phyloP scores from a whole-genome alignment of 2,113 vertebrate species.

The Antigone vipio region DNA sequence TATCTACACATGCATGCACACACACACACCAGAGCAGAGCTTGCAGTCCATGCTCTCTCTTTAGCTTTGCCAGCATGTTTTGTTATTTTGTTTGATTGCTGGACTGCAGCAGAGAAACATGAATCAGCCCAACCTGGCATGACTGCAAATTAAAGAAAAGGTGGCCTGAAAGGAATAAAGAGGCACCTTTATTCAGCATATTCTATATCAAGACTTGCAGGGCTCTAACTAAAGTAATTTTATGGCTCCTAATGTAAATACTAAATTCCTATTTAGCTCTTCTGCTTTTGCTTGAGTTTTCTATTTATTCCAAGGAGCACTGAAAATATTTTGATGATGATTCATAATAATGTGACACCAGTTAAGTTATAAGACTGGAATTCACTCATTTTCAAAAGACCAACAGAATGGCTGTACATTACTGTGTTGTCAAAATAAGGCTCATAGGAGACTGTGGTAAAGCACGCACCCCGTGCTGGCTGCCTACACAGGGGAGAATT shows the following conservation, averaged over 20 bases:
- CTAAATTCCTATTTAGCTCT: not conserved
- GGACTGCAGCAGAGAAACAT: not conserved
- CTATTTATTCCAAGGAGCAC: constrained; percentile 10
- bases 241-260: not conserved
- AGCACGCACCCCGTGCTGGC: not conserved
- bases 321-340: constrained; percentile 30
- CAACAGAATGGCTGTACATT: not conserved
- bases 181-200: not conserved
- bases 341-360: constrained; percentile 21
- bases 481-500: not conserved
- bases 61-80: not conserved
- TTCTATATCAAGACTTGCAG: not conserved
- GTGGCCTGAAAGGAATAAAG: not conserved
- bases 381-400: constrained; percentile 5
- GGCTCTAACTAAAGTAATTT: not conserved
- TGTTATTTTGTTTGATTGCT: not conserved
- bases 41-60: not conserved
- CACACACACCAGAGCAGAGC: accelerated
- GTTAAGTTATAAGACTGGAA: constrained; percentile 28
- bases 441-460: not conserved
- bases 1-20: not conserved
- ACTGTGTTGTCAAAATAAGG: not conserved
- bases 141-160: not conserved
- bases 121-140: not conserved
- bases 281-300: constrained; percentile 24